Percentiles rank a stretch among this genome's conserved stretches.
Evolutionary conservation across 2,888 invertebrate species (phyloP).

Genomic region (Aleiodes leptofemur): DNA sequence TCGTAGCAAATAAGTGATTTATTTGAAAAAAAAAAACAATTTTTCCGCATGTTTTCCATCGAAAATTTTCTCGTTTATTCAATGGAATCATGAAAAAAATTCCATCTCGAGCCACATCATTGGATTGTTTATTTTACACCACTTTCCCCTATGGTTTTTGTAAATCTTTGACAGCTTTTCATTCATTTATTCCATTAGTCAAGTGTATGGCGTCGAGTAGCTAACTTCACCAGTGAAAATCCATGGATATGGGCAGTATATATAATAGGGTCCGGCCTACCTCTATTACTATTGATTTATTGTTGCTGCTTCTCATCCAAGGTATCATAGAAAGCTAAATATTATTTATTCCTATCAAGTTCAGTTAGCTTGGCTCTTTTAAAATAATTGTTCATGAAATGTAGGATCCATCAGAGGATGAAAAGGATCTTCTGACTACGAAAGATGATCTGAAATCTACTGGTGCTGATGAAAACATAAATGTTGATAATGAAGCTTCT

Average conservation of each 20-base stretch:
- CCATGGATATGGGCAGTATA: slow-evolving; percentile 95
- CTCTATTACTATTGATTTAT: slow-evolving; percentile 88
- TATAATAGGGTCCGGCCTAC: slow-evolving; percentile 85
- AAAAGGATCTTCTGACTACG: slow-evolving; percentile 79
- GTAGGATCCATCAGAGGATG: slow-evolving; percentile 70
- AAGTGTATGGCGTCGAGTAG: slow-evolving; percentile 85
- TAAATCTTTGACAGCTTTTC: slow-evolving; percentile 42
- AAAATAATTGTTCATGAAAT: not conserved
- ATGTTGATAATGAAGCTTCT: slow-evolving; percentile 60
- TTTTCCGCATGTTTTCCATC: too few species aligned
- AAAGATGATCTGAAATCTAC: slow-evolving; percentile 74
- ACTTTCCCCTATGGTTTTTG: not conserved
- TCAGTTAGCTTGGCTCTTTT: not conserved
- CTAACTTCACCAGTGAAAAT: slow-evolving; percentile 87
- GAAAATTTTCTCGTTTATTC: too few species aligned
- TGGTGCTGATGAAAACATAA: slow-evolving; percentile 61
- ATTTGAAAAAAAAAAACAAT: too few species aligned
- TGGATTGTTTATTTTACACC: too few species aligned
- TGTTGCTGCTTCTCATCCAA: slow-evolving; percentile 84
- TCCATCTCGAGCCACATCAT: too few species aligned
- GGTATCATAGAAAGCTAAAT: slow-evolving; percentile 71
- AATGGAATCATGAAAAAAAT: too few species aligned
- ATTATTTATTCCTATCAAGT: not conserved
- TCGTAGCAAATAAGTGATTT: too few species aligned
- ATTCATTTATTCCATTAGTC: slow-evolving; percentile 79